Evolutionary conservation across 2,797 vertebrate species (phyloP).

Genomic region (Pipistrellus pygmaeus): DNA sequence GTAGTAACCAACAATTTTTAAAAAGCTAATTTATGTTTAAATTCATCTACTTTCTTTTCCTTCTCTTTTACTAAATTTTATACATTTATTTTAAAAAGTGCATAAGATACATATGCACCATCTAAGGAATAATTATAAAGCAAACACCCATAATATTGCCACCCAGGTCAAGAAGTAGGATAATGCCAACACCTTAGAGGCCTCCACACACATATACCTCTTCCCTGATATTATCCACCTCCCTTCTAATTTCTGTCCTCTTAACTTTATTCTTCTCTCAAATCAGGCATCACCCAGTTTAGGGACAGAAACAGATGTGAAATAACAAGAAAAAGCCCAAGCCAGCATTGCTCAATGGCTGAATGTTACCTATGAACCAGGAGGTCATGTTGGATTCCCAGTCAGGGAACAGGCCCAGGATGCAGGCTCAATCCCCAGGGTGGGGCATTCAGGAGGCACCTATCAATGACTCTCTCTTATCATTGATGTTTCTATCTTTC

Average conservation of each 20-base stretch:
- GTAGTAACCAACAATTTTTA: slow-evolving; percentile 1
- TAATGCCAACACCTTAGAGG: neutral
- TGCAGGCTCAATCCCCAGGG: no score
- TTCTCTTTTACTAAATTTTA: slow-evolving; percentile 53
- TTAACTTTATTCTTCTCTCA: neutral
- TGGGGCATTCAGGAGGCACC: no score
- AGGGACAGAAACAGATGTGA: neutral
- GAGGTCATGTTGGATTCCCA: no score
- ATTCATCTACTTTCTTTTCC: neutral
- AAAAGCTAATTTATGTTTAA: slow-evolving; percentile 48
- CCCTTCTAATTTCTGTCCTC: slow-evolving; percentile 28
- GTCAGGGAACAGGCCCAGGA: no score
- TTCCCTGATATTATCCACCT: neutral
- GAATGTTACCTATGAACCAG: no score
- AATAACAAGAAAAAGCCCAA: slow-evolving; percentile 17
- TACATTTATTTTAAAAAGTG: neutral
- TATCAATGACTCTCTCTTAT: no score
- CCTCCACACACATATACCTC: neutral
- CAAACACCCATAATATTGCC: neutral
- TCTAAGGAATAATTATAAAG: slow-evolving; percentile 31
- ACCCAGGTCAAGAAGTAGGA: neutral
- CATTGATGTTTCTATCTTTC: no score
- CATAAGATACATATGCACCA: neutral
- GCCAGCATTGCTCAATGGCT: no score
- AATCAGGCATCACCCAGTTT: neutral